Percentiles rank a stretch among this genome's conserved stretches.
phyloP scores from a whole-genome alignment of 2,113 vertebrate genomes.

The Odobenus rosmarus region DNA sequence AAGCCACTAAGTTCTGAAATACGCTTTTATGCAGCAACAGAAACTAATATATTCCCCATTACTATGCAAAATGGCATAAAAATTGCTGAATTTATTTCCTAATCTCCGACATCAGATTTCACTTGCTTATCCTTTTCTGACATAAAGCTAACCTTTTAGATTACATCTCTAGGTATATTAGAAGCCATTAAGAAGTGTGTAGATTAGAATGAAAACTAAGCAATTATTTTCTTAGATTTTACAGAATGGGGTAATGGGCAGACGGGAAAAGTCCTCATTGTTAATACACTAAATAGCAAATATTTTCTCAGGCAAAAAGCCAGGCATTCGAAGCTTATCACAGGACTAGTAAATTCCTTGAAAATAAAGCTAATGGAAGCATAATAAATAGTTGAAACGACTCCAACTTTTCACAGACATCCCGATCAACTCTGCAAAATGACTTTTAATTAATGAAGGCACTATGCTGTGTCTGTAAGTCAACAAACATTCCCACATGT shows the following conservation, averaged over 20 bases:
- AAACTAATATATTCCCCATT: background rate
- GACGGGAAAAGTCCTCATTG: conserved; percentile 60
- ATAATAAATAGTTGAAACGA: background rate
- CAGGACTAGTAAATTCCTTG: background rate
- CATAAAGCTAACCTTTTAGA: background rate
- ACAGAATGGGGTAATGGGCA: conserved; percentile 31
- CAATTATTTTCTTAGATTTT: conserved; percentile 52
- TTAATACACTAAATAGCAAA: conserved; percentile 37
- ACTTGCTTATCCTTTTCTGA: conserved; percentile 14
- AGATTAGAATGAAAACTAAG: conserved; percentile 46
- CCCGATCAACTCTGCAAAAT: background rate
- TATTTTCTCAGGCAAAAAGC: conserved; percentile 55
- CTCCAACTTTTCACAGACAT: background rate
- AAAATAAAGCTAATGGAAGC: conserved; percentile 41
- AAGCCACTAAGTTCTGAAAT: background rate
- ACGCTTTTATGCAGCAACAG: background rate
- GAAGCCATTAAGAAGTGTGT: background rate
- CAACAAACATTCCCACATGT: background rate
- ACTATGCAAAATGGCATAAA: background rate
- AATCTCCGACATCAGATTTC: conserved; percentile 10
- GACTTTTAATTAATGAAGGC: background rate
- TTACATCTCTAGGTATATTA: background rate
- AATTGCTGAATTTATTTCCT: background rate
- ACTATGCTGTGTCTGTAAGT: background rate
- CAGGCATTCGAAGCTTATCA: conserved; percentile 43